Evolutionary conservation across 1,140 invertebrate genomes (phyloP).

Genomic region (Ptiloglossa arizonensis): DNA sequence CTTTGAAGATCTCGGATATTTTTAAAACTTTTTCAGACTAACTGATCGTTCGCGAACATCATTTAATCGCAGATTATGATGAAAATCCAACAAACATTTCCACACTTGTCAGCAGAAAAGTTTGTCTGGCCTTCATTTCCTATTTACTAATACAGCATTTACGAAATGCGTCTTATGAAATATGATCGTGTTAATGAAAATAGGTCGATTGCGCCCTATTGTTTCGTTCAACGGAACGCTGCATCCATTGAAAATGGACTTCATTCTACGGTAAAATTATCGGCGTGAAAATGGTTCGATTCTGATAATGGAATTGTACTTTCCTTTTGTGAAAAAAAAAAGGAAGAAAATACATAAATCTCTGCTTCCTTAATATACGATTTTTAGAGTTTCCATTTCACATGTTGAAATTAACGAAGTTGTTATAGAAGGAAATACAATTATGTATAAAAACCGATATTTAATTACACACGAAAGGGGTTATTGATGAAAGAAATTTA

Average conservation of each 20-base stretch:
- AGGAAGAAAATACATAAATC: neutral
- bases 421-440: neutral
- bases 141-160: slow-evolving; percentile 47
- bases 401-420: neutral
- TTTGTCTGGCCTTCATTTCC: slow-evolving; percentile 37
- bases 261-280: slow-evolving; percentile 46
- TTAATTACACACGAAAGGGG: neutral
- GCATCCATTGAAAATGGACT: slow-evolving; percentile 37
- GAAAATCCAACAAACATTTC: neutral
- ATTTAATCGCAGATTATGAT: neutral
- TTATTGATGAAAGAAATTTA: neutral
- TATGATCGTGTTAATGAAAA: slow-evolving; percentile 52
- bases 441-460: no score
- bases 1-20: no score
- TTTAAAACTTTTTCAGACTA: no score
- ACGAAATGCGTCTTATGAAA: slow-evolving; percentile 42
- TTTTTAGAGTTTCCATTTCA: neutral
- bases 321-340: neutral
- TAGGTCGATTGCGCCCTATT: slow-evolving; percentile 47
- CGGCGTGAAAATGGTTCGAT: slow-evolving; percentile 42
- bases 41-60: no score
- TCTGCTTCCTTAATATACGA: neutral
- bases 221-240: slow-evolving; percentile 36
- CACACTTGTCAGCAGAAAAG: neutral
- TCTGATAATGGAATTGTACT: slow-evolving; percentile 36